A percentile compares a stretch with the other conserved stretches of the same genome.
phyloP scores from a whole-genome alignment of 1,140 invertebrate genomes.

The Panagrolaimus sp. region DNA sequence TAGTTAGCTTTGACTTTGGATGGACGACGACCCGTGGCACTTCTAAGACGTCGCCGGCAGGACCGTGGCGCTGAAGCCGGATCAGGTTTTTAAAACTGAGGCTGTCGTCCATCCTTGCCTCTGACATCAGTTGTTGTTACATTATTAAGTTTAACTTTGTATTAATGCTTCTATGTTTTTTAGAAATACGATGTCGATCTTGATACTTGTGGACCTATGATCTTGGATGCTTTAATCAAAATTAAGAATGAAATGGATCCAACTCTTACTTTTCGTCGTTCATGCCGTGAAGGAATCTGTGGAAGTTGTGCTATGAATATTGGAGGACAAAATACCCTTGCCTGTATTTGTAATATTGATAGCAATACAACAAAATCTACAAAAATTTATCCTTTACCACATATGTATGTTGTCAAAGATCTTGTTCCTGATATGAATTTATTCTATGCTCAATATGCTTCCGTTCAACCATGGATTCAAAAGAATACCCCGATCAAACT shows the following conservation, averaged over 20 bases:
- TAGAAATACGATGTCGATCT: slow-evolving; percentile 88
- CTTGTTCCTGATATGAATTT: slow-evolving; percentile 88
- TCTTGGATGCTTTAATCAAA: slow-evolving; percentile 90
- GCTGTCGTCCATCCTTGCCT: too few species aligned
- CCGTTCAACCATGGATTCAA: slow-evolving; percentile 90
- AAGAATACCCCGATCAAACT: slow-evolving; percentile 68
- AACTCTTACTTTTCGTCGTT: slow-evolving; percentile 78
- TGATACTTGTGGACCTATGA: slow-evolving; percentile 89
- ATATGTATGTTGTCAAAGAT: slow-evolving; percentile 97
- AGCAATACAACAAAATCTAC: slow-evolving; percentile 70
- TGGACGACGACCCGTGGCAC: too few species aligned
- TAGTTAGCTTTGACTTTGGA: slow-evolving; percentile 34
- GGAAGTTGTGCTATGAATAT: slow-evolving; percentile 99
- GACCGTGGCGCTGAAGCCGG: slow-evolving; percentile 38
- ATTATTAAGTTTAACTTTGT: slow-evolving; percentile 17
- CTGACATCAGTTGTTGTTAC: slow-evolving; percentile 10
- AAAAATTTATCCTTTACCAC: slow-evolving; percentile 90
- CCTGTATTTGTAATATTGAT: slow-evolving; percentile 88
- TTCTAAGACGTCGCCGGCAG: too few species aligned
- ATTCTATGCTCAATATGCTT: slow-evolving; percentile 87
- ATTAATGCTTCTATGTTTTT: slow-evolving; percentile 59
- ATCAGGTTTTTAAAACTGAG: slow-evolving; percentile 26
- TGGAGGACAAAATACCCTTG: slow-evolving; percentile 85
- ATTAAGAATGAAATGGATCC: slow-evolving; percentile 97
- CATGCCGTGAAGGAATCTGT: slow-evolving; percentile 71